These are phyloP conservation scores for Ochropleura plecta DNA, from an alignment of 2,888 invertebrate genomes.

Conservation along the genomic window DNA sequence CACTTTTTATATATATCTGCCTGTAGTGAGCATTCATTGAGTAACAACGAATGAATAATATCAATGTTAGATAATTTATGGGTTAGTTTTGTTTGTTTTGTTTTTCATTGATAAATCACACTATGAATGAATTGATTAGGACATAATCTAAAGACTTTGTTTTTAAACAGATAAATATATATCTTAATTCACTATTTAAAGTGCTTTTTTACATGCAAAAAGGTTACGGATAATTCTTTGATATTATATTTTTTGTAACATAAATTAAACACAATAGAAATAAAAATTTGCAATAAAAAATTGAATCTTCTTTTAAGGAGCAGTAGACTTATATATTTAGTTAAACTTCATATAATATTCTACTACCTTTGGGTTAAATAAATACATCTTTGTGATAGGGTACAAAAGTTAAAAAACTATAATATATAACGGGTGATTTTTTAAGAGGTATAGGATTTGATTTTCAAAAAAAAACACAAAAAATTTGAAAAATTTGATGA, in stretches of 20 bases:
- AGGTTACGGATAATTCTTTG: background rate
- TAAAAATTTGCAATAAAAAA: background rate
- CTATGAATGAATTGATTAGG: background rate
- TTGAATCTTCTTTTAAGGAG: background rate
- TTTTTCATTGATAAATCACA: constrained; percentile 4
- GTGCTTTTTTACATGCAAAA: background rate
- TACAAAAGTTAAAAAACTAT: too few species aligned
- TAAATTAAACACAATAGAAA: background rate
- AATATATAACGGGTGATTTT: too few species aligned
- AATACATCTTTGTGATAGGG: too few species aligned
- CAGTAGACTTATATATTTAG: too few species aligned
- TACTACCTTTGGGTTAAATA: too few species aligned
- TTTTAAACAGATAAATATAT: too few species aligned
- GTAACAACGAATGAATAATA: too few species aligned
- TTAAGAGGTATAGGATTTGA: too few species aligned
- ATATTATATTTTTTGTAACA: background rate
- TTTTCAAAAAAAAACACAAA: too few species aligned
- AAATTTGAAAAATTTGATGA: too few species aligned
- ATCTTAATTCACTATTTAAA: background rate
- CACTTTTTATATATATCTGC: constrained; percentile 21
- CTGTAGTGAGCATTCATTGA: background rate
- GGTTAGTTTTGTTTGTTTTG: background rate
- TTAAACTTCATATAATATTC: too few species aligned
- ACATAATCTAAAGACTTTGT: background rate
- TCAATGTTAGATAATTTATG: background rate